These are phyloP conservation scores for Ctenochaetus hawaiiensis DNA, from an alignment of 2,797 vertebrate species.

Conservation along the genomic window DNA sequence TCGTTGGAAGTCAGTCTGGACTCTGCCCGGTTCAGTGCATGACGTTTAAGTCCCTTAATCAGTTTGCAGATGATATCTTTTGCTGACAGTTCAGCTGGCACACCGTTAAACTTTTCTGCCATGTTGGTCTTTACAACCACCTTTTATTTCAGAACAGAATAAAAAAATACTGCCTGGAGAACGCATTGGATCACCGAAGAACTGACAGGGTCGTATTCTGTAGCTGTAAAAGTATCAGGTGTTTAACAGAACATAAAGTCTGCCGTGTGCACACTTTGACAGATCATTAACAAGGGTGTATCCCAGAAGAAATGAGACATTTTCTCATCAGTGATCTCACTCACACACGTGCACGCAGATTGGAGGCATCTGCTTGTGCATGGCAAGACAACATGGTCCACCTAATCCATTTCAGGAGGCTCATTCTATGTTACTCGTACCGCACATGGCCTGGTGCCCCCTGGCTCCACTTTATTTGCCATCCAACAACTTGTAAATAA, in stretches of 20 bases:
- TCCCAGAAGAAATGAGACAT: constrained; percentile 50
- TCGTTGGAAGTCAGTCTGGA: constrained; percentile 38
- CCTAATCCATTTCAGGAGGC: constrained; percentile 24
- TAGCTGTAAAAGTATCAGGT: constrained; percentile 56
- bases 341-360: constrained; percentile 19
- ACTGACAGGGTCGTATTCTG: constrained; percentile 14
- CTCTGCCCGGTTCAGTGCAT: constrained; percentile 33
- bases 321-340: constrained; percentile 58
- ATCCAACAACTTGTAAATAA: constrained; percentile 70
- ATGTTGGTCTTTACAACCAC: constrained; percentile 4
- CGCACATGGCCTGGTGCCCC: constrained; percentile 8
- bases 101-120: constrained; percentile 27
- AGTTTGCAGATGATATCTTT: constrained; percentile 50
- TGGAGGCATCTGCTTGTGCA: constrained; percentile 40
- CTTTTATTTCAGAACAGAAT: constrained; percentile 30
- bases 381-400: constrained; percentile 16
- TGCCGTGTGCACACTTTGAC: constrained; percentile 53
- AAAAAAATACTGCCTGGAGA: constrained; percentile 11
- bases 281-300: constrained; percentile 64
- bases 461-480: constrained; percentile 56
- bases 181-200: constrained; percentile 4
- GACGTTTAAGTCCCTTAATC: constrained; percentile 48
- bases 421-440: not conserved
- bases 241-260: constrained; percentile 60
- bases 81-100: constrained; percentile 42